phyloP scores from a whole-genome alignment of 2,888 invertebrate species.

The Alitta virens region DNA sequence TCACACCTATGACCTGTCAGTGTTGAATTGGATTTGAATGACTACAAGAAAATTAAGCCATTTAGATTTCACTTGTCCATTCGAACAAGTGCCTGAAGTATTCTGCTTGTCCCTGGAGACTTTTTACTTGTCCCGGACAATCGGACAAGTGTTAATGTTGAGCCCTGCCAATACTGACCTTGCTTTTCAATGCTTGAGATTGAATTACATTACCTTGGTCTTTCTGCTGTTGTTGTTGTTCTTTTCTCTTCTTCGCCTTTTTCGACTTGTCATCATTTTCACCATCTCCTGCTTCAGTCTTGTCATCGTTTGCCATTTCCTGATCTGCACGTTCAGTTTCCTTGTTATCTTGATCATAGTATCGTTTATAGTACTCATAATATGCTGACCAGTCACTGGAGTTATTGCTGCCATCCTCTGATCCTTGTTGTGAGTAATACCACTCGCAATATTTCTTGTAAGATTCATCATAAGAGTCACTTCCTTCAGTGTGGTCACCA shows the following conservation, averaged over 20 bases:
- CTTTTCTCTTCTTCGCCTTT: neutral
- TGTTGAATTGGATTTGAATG: too few species aligned
- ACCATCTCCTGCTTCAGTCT: neutral
- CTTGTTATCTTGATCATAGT: neutral
- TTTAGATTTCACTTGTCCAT: too few species aligned
- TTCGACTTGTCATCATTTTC: neutral
- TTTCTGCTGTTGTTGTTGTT: neutral
- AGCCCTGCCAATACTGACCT: too few species aligned
- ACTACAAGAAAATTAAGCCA: too few species aligned
- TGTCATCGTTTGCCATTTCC: neutral
- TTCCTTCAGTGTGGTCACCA: slow-evolving; percentile 7
- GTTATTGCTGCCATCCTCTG: slow-evolving; percentile 1
- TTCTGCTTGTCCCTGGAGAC: too few species aligned
- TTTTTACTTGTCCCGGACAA: too few species aligned
- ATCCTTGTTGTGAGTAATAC: slow-evolving; percentile 19
- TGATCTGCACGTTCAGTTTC: slow-evolving; percentile 13
- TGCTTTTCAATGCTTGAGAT: too few species aligned
- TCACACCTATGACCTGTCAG: too few species aligned
- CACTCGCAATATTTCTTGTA: slow-evolving; percentile 20
- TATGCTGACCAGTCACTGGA: neutral
- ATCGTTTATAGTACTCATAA: slow-evolving; percentile 24
- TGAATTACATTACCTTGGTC: too few species aligned
- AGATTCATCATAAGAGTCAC: slow-evolving; percentile 3
- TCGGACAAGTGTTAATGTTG: too few species aligned
- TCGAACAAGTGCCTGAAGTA: too few species aligned